Percentiles rank a stretch among this genome's conserved stretches.
These are phyloP conservation scores for Acleris cristana DNA, from an alignment of 2,888 invertebrate genomes.

Conservation along the genomic window DNA sequence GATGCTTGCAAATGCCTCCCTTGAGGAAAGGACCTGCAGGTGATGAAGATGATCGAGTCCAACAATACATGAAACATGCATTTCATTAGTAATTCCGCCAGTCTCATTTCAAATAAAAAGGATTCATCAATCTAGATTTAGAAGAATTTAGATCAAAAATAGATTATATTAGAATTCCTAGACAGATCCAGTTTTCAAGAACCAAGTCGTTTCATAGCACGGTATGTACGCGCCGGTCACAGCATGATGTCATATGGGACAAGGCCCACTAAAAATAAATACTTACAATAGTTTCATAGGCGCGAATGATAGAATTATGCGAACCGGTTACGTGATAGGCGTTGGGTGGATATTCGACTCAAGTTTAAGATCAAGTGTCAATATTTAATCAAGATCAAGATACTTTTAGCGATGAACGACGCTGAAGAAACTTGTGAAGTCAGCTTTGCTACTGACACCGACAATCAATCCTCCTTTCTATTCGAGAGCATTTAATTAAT, in stretches of 20 bases:
- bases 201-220: neutral
- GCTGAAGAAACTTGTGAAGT: neutral
- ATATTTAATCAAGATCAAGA: neutral
- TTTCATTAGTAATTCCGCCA: no score
- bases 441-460: neutral
- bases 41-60: no score
- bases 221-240: neutral
- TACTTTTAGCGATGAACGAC: no score
- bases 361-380: constrained; percentile 14
- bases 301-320: constrained; percentile 14
- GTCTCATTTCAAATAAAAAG: no score
- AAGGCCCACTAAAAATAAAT: constrained; percentile 22
- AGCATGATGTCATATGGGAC: constrained; percentile 21
- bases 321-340: constrained; percentile 1
- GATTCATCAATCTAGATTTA: no score
- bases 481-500: neutral
- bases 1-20: no score
- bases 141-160: neutral
- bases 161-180: neutral
- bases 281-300: constrained; percentile 18
- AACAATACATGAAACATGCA: no score
- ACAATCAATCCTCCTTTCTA: neutral
- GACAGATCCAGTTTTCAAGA: constrained; percentile 6
- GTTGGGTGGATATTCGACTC: constrained; percentile 1
- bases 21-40: no score